phyloP scores from a whole-genome alignment of 2,797 vertebrate genomes.

The Stomatorhinus walkeri region DNA sequence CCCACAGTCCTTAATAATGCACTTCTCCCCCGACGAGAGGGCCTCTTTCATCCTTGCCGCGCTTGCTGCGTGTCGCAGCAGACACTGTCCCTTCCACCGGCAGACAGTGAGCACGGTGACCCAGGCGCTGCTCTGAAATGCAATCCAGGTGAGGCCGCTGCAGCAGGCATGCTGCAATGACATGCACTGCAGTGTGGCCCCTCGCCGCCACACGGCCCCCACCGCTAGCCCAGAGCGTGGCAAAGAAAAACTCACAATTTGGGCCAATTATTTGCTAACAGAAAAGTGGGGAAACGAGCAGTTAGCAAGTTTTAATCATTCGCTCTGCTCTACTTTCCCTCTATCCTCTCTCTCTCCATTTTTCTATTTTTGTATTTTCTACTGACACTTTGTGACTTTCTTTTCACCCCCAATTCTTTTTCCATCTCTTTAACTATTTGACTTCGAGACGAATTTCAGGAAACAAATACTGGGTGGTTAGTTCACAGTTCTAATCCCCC shows the following conservation, averaged over 20 bases:
- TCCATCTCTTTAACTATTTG: background rate
- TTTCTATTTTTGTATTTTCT: conserved; percentile 15
- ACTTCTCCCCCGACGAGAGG: background rate
- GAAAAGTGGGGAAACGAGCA: conserved; percentile 10
- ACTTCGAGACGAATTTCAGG: background rate
- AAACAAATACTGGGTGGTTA: background rate
- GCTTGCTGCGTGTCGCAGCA: background rate
- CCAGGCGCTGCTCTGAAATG: background rate
- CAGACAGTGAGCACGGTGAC: background rate
- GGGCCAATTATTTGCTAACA: conserved; percentile 3
- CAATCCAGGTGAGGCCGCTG: conserved; percentile 15
- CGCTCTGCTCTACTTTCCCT: conserved; percentile 7
- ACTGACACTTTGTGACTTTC: conserved; percentile 6
- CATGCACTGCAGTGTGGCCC: conserved; percentile 9
- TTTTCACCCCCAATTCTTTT: background rate
- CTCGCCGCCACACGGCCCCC: background rate
- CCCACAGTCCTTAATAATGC: background rate
- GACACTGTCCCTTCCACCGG: conserved; percentile 8
- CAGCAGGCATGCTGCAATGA: background rate
- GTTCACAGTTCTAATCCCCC: background rate
- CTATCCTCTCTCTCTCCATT: background rate
- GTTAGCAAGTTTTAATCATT: background rate
- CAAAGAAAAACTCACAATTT: background rate
- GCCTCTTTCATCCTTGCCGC: background rate
- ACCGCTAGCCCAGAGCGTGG: background rate